These are phyloP conservation scores for Cybosia mesomella DNA, from an alignment of 2,888 invertebrate species.

Conservation along the genomic window DNA sequence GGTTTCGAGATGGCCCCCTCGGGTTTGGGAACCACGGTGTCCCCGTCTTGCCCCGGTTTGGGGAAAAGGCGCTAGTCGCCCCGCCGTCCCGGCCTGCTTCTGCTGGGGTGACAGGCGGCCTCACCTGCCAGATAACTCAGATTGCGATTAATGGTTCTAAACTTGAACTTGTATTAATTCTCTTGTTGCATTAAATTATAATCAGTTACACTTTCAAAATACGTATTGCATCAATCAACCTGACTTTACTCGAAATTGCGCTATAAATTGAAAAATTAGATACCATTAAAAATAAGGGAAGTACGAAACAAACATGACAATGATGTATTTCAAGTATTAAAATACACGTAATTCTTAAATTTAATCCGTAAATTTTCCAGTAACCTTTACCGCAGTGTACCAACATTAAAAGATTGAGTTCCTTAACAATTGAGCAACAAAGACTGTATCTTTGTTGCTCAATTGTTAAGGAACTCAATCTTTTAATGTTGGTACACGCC, in stretches of 20 bases:
- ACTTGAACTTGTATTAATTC: not conserved
- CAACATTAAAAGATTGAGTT: constrained; percentile 30
- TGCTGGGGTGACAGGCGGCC: too few species aligned
- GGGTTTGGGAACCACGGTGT: too few species aligned
- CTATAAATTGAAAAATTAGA: constrained; percentile 15
- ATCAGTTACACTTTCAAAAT: constrained; percentile 5
- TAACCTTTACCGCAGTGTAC: constrained; percentile 19
- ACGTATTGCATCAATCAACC: constrained; percentile 11
- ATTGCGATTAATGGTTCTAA: not conserved
- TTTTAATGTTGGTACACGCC: constrained; percentile 30
- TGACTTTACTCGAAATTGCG: constrained; percentile 13
- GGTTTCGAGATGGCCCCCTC: too few species aligned
- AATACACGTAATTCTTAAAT: constrained; percentile 5
- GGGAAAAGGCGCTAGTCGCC: too few species aligned
- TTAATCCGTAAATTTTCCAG: constrained; percentile 8
- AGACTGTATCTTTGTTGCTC: constrained; percentile 22
- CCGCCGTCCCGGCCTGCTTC: too few species aligned
- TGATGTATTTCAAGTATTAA: constrained; percentile 12
- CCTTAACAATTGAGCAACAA: constrained; percentile 35
- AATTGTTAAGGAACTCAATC: constrained; percentile 35
- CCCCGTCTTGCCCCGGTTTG: too few species aligned
- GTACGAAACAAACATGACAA: constrained; percentile 6
- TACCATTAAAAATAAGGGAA: not conserved
- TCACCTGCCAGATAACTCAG: too few species aligned
- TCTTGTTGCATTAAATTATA: constrained; percentile 2